A percentile compares a stretch with the other conserved stretches of the same genome.
phyloP scores from a whole-genome alignment of 2,888 invertebrate species.

The Platerodrilus igneus region DNA sequence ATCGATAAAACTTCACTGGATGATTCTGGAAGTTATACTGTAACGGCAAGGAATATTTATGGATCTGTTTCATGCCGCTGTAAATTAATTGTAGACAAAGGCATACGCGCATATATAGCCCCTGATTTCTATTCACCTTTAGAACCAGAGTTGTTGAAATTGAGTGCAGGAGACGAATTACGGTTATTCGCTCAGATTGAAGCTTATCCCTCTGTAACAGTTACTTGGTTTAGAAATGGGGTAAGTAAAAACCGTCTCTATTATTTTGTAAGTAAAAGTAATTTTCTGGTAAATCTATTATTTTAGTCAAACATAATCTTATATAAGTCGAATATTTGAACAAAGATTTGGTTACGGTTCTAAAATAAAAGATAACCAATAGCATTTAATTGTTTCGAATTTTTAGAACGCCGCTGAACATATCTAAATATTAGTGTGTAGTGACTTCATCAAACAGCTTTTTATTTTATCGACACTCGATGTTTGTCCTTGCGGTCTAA shows the following conservation, averaged over 20 bases:
- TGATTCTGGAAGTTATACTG: slow-evolving; percentile 77
- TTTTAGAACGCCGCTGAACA: too few species aligned
- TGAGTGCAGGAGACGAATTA: slow-evolving; percentile 57
- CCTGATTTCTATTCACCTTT: slow-evolving; percentile 71
- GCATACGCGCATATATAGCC: slow-evolving; percentile 74
- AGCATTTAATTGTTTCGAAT: too few species aligned
- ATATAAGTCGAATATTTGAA: too few species aligned
- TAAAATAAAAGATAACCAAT: too few species aligned
- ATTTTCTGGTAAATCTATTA: too few species aligned
- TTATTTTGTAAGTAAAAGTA: background rate
- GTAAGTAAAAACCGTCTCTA: slow-evolving; percentile 50
- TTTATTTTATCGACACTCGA: too few species aligned
- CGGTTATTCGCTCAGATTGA: slow-evolving; percentile 52
- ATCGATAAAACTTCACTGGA: slow-evolving; percentile 71
- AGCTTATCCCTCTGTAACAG: slow-evolving; percentile 71
- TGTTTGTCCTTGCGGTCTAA: too few species aligned
- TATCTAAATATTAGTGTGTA: too few species aligned
- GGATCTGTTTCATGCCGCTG: slow-evolving; percentile 80
- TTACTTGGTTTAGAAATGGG: slow-evolving; percentile 72
- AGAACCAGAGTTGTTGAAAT: slow-evolving; percentile 57
- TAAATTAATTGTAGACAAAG: slow-evolving; percentile 73
- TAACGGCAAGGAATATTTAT: slow-evolving; percentile 70
- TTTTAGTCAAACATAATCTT: too few species aligned
- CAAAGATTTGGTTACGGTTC: too few species aligned
- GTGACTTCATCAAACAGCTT: too few species aligned